These are phyloP conservation scores for Drosophila arawakana DNA, from an alignment of 1,140 invertebrate genomes.

Conservation along the genomic window DNA sequence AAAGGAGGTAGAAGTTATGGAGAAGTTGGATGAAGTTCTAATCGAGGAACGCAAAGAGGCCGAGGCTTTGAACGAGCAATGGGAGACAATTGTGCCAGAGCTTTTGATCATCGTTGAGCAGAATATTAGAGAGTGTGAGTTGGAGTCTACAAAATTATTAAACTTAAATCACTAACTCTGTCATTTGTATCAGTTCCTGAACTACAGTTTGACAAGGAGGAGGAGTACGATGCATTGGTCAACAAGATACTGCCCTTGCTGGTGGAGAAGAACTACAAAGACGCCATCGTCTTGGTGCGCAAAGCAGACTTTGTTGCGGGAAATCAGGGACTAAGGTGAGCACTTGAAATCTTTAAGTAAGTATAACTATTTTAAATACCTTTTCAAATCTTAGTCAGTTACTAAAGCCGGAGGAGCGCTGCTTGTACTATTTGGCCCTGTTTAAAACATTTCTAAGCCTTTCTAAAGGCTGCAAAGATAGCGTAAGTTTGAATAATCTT, in stretches of 20 bases:
- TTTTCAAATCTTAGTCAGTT: conserved; percentile 37
- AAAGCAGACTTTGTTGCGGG: conserved; percentile 71
- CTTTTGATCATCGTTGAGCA: conserved; percentile 84
- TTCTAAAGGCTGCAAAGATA: conserved; percentile 65
- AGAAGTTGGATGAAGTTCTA: conserved; percentile 86
- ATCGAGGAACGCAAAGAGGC: conserved; percentile 82
- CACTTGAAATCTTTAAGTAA: not conserved
- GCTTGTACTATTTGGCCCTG: conserved; percentile 64
- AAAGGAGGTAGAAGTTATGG: conserved; percentile 86
- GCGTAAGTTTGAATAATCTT: conserved; percentile 47
- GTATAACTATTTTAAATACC: not conserved
- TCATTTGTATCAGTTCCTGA: conserved; percentile 44
- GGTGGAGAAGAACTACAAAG: conserved; percentile 69
- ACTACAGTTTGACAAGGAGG: conserved; percentile 70
- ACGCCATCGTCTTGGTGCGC: conserved; percentile 63
- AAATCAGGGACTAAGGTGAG: conserved; percentile 59
- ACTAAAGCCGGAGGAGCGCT: conserved; percentile 67
- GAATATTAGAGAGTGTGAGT: conserved; percentile 71
- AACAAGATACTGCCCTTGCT: conserved; percentile 57
- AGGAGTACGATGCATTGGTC: conserved; percentile 69
- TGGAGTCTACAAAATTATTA: not conserved
- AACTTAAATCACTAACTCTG: not conserved
- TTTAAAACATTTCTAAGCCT: conserved; percentile 74
- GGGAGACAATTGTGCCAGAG: conserved; percentile 72
- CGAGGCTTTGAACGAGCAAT: conserved; percentile 84